These are phyloP conservation scores for Choristoneura fumiferana DNA, from an alignment of 1,140 invertebrate genomes.

Conservation along the genomic window DNA sequence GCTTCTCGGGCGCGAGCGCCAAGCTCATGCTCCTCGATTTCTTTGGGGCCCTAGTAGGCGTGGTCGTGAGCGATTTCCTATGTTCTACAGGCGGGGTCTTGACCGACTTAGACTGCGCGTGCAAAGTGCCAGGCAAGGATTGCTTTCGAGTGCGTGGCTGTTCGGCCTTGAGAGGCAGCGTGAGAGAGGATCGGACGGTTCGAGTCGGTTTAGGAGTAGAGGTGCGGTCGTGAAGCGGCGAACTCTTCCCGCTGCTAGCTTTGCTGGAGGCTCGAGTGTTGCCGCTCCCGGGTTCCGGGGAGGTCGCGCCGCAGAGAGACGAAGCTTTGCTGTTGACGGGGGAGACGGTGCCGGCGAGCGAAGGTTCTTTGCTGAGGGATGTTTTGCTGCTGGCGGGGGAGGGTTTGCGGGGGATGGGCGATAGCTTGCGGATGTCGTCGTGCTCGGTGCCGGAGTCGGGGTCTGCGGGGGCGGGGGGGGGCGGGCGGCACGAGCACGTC, in stretches of 20 bases:
- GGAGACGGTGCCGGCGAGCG: slow-evolving; percentile 37
- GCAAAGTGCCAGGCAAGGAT: slow-evolving; percentile 63
- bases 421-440: slow-evolving; percentile 22
- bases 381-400: slow-evolving; percentile 23
- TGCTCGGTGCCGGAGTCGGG: slow-evolving; percentile 43
- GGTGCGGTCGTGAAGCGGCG: slow-evolving; percentile 40
- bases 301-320: slow-evolving; percentile 42
- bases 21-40: slow-evolving; percentile 67
- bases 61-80: slow-evolving; percentile 60
- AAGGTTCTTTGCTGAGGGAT: slow-evolving; percentile 26
- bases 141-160: slow-evolving; percentile 49
- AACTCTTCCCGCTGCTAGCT: slow-evolving; percentile 39
- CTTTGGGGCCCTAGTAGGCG: slow-evolving; percentile 43
- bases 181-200: slow-evolving; percentile 47
- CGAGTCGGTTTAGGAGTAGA: slow-evolving; percentile 47
- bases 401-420: slow-evolving; percentile 22
- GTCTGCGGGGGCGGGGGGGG: slow-evolving; percentile 64
- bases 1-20: slow-evolving; percentile 41
- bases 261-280: slow-evolving; percentile 34
- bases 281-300: slow-evolving; percentile 31
- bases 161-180: slow-evolving; percentile 49
- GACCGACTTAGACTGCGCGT: slow-evolving; percentile 50
- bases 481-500: slow-evolving; percentile 55
- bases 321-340: slow-evolving; percentile 51
- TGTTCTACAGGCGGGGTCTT: slow-evolving; percentile 57